These are phyloP conservation scores for Idris sp. DNA, from an alignment of 1,140 invertebrate species.

Conservation along the genomic window DNA sequence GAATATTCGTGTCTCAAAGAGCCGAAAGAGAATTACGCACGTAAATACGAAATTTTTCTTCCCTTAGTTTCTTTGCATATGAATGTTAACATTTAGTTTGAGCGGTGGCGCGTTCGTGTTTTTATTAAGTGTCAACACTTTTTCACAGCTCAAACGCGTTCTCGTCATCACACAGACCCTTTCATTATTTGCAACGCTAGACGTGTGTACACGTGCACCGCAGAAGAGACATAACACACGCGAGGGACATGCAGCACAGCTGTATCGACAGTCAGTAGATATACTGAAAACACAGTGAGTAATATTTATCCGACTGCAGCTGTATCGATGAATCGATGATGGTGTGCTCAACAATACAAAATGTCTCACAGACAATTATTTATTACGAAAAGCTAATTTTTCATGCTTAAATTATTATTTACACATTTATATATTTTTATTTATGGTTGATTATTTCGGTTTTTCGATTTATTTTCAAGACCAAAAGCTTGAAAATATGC, in stretches of 20 bases:
- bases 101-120: slow-evolving; percentile 26
- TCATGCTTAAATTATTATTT: too few species aligned
- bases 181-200: slow-evolving; percentile 51
- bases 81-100: slow-evolving; percentile 48
- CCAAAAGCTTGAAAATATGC: too few species aligned
- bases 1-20: slow-evolving; percentile 18
- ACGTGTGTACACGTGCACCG: slow-evolving; percentile 35
- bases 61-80: slow-evolving; percentile 10
- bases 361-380: slow-evolving; percentile 19
- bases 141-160: slow-evolving; percentile 33
- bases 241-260: slow-evolving; percentile 32
- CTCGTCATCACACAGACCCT: slow-evolving; percentile 35
- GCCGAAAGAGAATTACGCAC: slow-evolving; percentile 5
- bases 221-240: slow-evolving; percentile 10
- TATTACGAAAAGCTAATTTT: neutral
- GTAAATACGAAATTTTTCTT: slow-evolving; percentile 15
- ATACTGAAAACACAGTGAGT: slow-evolving; percentile 35
- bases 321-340: slow-evolving; percentile 41
- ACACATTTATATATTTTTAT: too few species aligned
- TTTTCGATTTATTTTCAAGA: too few species aligned
- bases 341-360: slow-evolving; percentile 6
- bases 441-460: too few species aligned
- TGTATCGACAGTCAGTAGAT: slow-evolving; percentile 45
- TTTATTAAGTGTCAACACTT: slow-evolving; percentile 49
- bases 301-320: slow-evolving; percentile 49